Evolutionary conservation across 2,797 vertebrate species (phyloP).

Genomic region (Coreius guichenoti): DNA sequence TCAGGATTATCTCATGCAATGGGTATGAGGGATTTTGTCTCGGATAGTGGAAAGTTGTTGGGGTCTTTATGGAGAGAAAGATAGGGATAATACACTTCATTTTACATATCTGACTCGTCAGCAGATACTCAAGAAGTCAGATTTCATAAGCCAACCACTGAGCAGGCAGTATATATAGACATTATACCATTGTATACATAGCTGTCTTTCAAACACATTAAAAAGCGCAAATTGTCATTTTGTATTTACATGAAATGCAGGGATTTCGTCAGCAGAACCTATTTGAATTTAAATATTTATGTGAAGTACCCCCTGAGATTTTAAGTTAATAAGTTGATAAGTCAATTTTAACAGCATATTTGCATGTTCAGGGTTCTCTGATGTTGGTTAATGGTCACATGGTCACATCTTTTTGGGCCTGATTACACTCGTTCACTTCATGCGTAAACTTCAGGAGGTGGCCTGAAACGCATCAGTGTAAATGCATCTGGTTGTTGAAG

Average conservation of each 20-base stretch:
- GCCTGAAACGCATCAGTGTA: too few species aligned
- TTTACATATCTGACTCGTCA: neutral
- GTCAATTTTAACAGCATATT: too few species aligned
- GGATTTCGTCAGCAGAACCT: neutral
- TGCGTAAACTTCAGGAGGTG: too few species aligned
- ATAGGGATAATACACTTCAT: neutral
- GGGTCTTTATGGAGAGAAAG: neutral
- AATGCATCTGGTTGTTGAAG: too few species aligned
- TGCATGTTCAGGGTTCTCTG: too few species aligned
- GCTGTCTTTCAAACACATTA: neutral
- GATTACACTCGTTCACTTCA: too few species aligned
- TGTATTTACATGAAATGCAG: neutral
- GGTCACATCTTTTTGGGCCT: too few species aligned
- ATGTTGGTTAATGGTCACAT: too few species aligned
- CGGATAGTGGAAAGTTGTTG: neutral
- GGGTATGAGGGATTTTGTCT: slow-evolving; percentile 3
- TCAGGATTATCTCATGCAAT: slow-evolving; percentile 26
- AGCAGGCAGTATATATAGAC: neutral
- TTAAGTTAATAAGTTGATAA: too few species aligned
- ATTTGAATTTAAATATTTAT: neutral
- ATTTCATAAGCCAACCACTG: slow-evolving; percentile 6
- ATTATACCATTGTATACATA: neutral
- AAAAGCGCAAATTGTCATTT: neutral
- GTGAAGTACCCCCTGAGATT: neutral
- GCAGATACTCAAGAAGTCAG: neutral